phyloP scores from a whole-genome alignment of 2,888 invertebrate genomes.

The Mechanitis messenoides region DNA sequence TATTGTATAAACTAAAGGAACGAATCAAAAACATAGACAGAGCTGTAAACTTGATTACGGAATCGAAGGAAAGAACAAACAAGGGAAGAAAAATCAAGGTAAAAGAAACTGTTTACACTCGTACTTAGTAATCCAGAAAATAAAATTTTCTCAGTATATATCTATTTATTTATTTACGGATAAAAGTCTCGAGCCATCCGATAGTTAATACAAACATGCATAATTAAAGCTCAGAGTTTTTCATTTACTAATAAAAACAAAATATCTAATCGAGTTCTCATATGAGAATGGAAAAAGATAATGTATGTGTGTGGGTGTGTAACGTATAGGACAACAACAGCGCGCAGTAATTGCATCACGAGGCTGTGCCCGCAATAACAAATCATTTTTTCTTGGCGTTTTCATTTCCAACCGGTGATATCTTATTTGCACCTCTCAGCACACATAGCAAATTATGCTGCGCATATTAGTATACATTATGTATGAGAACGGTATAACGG shows the following conservation, averaged over 20 bases:
- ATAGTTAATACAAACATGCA: not conserved
- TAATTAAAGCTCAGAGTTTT: not conserved
- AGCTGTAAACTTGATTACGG: slow-evolving; percentile 61
- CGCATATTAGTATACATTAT: slow-evolving; percentile 32
- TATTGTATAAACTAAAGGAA: slow-evolving; percentile 39
- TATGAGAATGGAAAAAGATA: not conserved
- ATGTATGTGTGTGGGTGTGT: not conserved
- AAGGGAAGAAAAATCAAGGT: slow-evolving; percentile 58
- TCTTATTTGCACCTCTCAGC: slow-evolving; percentile 46
- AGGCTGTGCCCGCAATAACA: slow-evolving; percentile 49
- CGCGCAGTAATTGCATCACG: slow-evolving; percentile 46
- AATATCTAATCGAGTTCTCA: not conserved
- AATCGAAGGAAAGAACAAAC: slow-evolving; percentile 64
- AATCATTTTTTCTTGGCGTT: slow-evolving; percentile 47
- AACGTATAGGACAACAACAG: slow-evolving; percentile 2
- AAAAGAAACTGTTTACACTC: slow-evolving; percentile 51
- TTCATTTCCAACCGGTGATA: slow-evolving; percentile 58
- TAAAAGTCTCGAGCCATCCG: not conserved
- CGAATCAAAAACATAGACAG: slow-evolving; percentile 46
- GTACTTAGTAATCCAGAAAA: slow-evolving; percentile 48
- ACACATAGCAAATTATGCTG: slow-evolving; percentile 40
- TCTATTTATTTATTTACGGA: not conserved
- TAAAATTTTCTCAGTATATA: slow-evolving; percentile 36
- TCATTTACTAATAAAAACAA: not conserved
- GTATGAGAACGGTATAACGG: slow-evolving; percentile 30